These are phyloP conservation scores for Paradoxurus hermaphroditus DNA, from an alignment of 2,113 vertebrate genomes.

Conservation along the genomic window DNA sequence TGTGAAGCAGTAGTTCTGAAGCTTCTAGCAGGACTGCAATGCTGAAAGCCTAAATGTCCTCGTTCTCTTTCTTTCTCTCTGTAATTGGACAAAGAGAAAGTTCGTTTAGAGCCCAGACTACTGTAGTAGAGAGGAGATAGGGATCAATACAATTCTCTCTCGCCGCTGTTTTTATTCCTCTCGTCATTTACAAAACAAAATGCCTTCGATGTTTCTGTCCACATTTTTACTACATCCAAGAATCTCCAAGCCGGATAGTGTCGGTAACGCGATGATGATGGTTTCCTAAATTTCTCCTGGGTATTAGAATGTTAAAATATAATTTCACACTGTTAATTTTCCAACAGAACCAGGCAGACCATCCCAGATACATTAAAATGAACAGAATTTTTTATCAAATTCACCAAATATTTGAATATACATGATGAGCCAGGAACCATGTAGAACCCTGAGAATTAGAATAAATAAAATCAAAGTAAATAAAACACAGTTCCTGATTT, in stretches of 20 bases:
- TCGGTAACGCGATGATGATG: background rate
- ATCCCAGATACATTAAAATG: background rate
- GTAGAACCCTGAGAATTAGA: background rate
- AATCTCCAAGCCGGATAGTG: background rate
- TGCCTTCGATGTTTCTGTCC: background rate
- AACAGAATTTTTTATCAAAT: background rate
- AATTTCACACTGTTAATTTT: constrained; percentile 5
- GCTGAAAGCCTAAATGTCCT: background rate
- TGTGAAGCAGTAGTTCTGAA: constrained; percentile 15
- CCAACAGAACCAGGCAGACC: background rate
- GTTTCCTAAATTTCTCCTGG: background rate
- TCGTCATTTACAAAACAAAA: constrained; percentile 45
- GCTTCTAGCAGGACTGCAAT: background rate
- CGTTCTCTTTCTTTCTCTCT: background rate
- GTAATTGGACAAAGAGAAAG: constrained; percentile 59
- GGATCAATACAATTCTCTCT: constrained; percentile 64
- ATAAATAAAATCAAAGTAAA: constrained; percentile 10
- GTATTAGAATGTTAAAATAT: background rate
- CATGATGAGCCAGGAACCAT: background rate
- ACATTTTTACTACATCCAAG: background rate
- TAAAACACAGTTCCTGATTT: background rate
- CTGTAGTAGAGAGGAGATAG: constrained; percentile 26
- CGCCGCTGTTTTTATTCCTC: constrained; percentile 38
- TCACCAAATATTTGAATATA: background rate
- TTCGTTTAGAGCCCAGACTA: constrained; percentile 25